phyloP scores from a whole-genome alignment of 2,113 vertebrate genomes.

The Limanda limanda region DNA sequence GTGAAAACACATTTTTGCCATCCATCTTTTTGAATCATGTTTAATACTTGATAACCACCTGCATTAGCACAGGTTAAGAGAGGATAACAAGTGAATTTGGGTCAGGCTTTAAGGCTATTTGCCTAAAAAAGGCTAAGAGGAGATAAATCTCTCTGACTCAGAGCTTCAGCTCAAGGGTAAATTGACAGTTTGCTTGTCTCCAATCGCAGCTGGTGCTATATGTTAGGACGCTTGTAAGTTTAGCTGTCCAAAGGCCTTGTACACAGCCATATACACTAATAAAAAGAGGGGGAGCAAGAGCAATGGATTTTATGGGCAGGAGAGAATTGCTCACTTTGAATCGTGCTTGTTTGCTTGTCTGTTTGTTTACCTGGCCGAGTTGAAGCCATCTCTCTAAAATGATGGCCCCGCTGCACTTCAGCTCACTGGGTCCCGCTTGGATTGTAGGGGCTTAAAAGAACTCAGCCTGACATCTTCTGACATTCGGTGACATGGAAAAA shows the following conservation, averaged over 20 bases:
- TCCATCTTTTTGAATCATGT: background rate
- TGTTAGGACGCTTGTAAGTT: slow-evolving; percentile 49
- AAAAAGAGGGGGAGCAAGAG: slow-evolving; percentile 42
- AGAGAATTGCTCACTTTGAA: slow-evolving; percentile 33
- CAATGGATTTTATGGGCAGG: slow-evolving; percentile 55
- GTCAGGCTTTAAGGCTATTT: slow-evolving; percentile 24
- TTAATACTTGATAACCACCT: background rate
- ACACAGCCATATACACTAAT: slow-evolving; percentile 46
- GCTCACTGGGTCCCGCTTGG: slow-evolving; percentile 38
- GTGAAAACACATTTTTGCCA: background rate
- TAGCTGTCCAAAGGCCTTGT: slow-evolving; percentile 61
- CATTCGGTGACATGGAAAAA: slow-evolving; percentile 41
- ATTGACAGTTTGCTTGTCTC: slow-evolving; percentile 62
- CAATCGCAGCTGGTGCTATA: slow-evolving; percentile 54
- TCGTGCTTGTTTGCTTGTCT: slow-evolving; percentile 57
- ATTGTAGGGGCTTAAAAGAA: slow-evolving; percentile 49
- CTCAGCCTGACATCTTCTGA: slow-evolving; percentile 46
- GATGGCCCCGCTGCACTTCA: slow-evolving; percentile 33
- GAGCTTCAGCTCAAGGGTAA: slow-evolving; percentile 57
- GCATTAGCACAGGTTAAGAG: slow-evolving; percentile 3
- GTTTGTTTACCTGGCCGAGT: slow-evolving; percentile 56
- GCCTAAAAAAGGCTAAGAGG: slow-evolving; percentile 34
- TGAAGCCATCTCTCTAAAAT: slow-evolving; percentile 55
- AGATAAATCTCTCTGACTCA: slow-evolving; percentile 47
- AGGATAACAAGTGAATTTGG: slow-evolving; percentile 29